A percentile compares a stretch with the other conserved stretches of the same genome.
Evolutionary conservation across 2,888 invertebrate genomes (phyloP).

Genomic region (Trichogramma evanescens): DNA sequence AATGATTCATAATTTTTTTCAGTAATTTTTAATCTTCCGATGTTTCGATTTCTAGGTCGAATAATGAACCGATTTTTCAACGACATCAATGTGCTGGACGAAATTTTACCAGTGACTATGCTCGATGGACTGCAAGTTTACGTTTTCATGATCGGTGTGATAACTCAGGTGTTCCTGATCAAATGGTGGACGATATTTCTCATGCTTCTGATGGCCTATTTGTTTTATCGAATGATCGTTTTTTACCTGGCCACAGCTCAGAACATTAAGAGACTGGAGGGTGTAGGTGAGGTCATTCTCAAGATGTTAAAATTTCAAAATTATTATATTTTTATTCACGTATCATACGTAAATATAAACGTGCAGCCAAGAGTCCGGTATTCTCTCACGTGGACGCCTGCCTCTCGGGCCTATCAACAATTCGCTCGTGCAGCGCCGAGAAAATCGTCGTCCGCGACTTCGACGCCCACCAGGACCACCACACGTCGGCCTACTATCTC

Average conservation of each 20-base stretch:
- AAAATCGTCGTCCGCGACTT: slow-evolving; percentile 68
- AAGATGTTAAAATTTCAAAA: slow-evolving; percentile 37
- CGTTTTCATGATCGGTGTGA: slow-evolving; percentile 64
- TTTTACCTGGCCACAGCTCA: slow-evolving; percentile 67
- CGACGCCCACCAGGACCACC: slow-evolving; percentile 64
- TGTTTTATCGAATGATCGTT: slow-evolving; percentile 59
- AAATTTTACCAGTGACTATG: slow-evolving; percentile 61
- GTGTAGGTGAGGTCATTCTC: slow-evolving; percentile 46
- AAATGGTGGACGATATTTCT: slow-evolving; percentile 61
- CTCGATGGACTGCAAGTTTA: slow-evolving; percentile 60
- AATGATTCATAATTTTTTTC: background rate
- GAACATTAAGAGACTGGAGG: slow-evolving; percentile 62
- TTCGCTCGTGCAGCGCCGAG: slow-evolving; percentile 71
- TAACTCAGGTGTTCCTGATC: slow-evolving; percentile 64
- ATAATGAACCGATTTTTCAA: slow-evolving; percentile 80
- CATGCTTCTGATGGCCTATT: slow-evolving; percentile 55
- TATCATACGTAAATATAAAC: background rate
- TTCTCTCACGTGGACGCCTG: slow-evolving; percentile 84
- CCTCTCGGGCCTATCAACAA: slow-evolving; percentile 77
- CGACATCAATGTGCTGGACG: slow-evolving; percentile 74
- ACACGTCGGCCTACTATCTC: slow-evolving; percentile 59
- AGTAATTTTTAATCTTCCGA: slow-evolving; percentile 47
- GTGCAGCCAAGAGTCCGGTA: slow-evolving; percentile 66
- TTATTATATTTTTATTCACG: background rate
- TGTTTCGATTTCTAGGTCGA: slow-evolving; percentile 45